phyloP scores from a whole-genome alignment of 2,797 vertebrate genomes.

The Enteromius argenteus region DNA sequence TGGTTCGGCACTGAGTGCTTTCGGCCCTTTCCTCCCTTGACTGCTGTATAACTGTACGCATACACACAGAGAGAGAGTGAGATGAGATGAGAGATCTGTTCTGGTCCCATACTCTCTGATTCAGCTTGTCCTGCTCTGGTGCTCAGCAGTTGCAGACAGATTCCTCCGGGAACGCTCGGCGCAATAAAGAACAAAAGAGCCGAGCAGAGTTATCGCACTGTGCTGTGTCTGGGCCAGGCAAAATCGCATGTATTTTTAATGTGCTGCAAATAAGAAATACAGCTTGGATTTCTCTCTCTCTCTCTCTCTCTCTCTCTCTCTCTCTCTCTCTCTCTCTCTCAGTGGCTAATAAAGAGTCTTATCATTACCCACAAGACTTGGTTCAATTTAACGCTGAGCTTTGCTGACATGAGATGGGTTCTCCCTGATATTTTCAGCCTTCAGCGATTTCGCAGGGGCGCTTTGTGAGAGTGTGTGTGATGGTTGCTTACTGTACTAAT shows the following conservation, averaged over 20 bases:
- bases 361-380: constrained; percentile 66
- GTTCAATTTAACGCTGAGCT: constrained; percentile 64
- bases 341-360: constrained; percentile 57
- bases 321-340: constrained; percentile 45
- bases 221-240: constrained; percentile 59
- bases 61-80: constrained; percentile 12
- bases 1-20: constrained; percentile 36
- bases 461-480: constrained; percentile 31
- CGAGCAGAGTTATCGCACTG: constrained; percentile 68
- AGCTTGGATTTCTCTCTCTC: constrained; percentile 17
- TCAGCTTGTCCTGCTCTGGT: constrained; percentile 40
- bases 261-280: constrained; percentile 73
- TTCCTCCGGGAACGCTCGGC: constrained; percentile 71
- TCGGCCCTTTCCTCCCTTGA: constrained; percentile 32
- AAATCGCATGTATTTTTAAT: constrained; percentile 77
- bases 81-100: constrained; percentile 49
- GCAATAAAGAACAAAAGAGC: constrained; percentile 77
- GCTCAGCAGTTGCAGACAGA: constrained; percentile 43
- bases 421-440: constrained; percentile 64
- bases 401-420: constrained; percentile 53
- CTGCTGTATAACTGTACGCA: constrained; percentile 22
- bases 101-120: constrained; percentile 50
- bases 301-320: constrained; percentile 45
- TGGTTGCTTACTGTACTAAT: constrained; percentile 38
- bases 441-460: constrained; percentile 34